Conservation (phyloP, 2,797 vertebrate genomes). For the Alectoris magna region DNA sequence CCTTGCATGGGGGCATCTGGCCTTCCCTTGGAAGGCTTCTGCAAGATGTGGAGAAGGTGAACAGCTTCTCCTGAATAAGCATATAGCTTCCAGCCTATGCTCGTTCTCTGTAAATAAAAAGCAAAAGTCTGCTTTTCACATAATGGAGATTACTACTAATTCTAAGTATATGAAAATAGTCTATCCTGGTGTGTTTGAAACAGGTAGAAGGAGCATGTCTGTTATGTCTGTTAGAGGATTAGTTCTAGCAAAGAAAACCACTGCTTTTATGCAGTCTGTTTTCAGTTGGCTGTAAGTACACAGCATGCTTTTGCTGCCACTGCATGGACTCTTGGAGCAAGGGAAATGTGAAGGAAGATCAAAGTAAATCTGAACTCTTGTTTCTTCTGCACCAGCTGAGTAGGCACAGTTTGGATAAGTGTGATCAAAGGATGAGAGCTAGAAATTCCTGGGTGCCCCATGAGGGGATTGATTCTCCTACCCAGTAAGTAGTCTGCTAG, state of each 20-base stretch:
- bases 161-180: not conserved
- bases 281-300: not conserved
- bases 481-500: not conserved
- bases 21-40: not conserved
- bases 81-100: not conserved
- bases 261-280: not conserved
- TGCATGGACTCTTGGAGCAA: not conserved
- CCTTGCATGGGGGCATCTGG: not conserved
- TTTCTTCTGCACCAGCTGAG: not conserved
- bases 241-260: not conserved
- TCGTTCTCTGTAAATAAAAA: not conserved
- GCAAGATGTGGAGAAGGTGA: not conserved
- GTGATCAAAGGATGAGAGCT: not conserved
- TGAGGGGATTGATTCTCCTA: not conserved
- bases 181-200: not conserved
- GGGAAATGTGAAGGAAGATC: not conserved
- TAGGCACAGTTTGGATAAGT: not conserved
- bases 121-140: accelerated
- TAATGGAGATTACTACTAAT: not conserved
- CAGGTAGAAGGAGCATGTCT: not conserved
- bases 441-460: not conserved
- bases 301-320: not conserved
- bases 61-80: not conserved
- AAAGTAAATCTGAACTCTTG: not conserved
- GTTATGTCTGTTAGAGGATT: not conserved